Evolutionary conservation across 1,140 invertebrate species (phyloP).

Genomic region (Bursaphelenchus mucronatus): DNA sequence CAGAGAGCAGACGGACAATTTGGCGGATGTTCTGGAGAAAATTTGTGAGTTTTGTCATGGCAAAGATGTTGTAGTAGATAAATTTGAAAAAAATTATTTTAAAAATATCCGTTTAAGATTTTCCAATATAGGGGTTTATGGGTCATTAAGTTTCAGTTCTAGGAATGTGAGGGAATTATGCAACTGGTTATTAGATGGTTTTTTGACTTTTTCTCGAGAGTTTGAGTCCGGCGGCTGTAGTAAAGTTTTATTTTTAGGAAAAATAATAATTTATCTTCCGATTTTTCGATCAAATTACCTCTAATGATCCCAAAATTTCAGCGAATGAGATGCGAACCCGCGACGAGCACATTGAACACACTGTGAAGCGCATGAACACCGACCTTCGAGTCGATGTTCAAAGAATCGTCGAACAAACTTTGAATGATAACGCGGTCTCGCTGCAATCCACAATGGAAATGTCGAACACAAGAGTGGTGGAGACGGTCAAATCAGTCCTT

Average conservation of each 20-base stretch:
- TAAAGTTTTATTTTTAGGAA: background rate
- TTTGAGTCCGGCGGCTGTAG: no score
- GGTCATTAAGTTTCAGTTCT: no score
- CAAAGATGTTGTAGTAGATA: no score
- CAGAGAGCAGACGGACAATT: conserved; percentile 30
- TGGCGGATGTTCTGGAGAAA: conserved; percentile 38
- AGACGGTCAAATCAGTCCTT: conserved; percentile 16
- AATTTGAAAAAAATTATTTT: no score
- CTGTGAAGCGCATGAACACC: conserved; percentile 16
- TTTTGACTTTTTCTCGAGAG: no score
- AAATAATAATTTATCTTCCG: background rate
- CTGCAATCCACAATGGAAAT: conserved; percentile 23
- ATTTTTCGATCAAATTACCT: background rate
- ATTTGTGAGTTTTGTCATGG: conserved; percentile 24
- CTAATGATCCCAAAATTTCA: background rate
- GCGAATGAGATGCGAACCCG: conserved; percentile 34
- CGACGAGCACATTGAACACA: conserved; percentile 32
- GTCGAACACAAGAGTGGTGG: conserved; percentile 20
- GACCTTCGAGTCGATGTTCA: conserved; percentile 12
- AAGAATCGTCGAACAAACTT: conserved; percentile 10
- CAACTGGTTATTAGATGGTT: no score
- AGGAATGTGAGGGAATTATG: no score
- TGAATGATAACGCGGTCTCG: conserved; percentile 21
- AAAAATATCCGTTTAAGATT: no score
- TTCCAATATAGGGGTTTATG: no score